Percentiles rank a stretch among this genome's conserved stretches.
Evolutionary conservation across 2,113 vertebrate species (phyloP).

Genomic region (Psettodes erumei): DNA sequence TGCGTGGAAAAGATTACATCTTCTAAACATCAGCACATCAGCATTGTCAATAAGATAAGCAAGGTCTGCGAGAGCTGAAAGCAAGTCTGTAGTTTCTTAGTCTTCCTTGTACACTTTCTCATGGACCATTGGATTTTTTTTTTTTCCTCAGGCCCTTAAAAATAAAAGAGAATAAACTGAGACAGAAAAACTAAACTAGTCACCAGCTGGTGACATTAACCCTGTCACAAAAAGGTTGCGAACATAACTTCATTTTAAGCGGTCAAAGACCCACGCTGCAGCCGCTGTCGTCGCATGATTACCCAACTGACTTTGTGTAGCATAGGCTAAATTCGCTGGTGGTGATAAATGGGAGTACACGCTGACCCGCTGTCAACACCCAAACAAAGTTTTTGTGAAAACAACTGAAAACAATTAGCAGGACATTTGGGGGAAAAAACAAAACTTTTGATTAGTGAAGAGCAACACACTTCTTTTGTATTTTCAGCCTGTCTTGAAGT

Average conservation of each 20-base stretch:
- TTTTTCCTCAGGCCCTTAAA: not conserved
- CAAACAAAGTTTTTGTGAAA: constrained; percentile 3
- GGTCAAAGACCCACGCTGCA: not conserved
- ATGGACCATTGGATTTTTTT: not conserved
- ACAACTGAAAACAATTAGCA: constrained; percentile 18
- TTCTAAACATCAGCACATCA: not conserved
- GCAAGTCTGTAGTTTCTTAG: too few species aligned
- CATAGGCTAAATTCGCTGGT: not conserved
- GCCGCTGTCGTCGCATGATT: not conserved
- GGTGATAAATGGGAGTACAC: constrained; percentile 14
- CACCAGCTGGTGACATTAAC: too few species aligned
- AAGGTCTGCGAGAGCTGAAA: not conserved
- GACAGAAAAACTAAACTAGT: not conserved
- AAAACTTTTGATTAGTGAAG: not conserved
- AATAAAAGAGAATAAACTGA: not conserved
- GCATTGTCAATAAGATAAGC: not conserved
- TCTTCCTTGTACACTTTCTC: not conserved
- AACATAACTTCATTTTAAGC: not conserved
- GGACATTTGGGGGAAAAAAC: not conserved
- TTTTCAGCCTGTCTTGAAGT: not conserved
- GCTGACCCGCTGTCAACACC: constrained; percentile 14
- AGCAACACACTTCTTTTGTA: not conserved
- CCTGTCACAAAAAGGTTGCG: not conserved
- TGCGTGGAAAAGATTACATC: too few species aligned
- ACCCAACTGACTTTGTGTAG: not conserved